These are phyloP conservation scores for Pelosia muscerda DNA, from an alignment of 2,888 invertebrate species.

Conservation along the genomic window DNA sequence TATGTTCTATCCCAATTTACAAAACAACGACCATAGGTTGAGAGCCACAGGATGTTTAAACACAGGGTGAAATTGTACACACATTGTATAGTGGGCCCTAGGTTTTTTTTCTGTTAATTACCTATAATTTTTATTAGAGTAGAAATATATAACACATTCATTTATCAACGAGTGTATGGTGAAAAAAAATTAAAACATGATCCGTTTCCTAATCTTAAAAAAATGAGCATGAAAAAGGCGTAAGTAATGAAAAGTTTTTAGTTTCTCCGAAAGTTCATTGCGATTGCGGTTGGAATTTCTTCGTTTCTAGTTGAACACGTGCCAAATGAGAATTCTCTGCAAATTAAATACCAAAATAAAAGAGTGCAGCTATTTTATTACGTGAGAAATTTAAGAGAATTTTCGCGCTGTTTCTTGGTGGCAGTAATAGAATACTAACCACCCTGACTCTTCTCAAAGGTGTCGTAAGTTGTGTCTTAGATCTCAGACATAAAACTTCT, in stretches of 20 bases:
- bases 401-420: neutral
- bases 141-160: no score
- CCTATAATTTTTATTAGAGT: no score
- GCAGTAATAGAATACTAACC: neutral
- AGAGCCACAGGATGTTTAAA: no score
- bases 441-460: neutral
- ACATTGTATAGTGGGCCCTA: no score
- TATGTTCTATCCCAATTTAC: no score
- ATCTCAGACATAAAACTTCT: neutral
- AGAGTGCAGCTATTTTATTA: conserved; percentile 41
- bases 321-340: conserved; percentile 63
- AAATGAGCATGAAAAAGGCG: conserved; percentile 22
- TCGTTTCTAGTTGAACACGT: conserved; percentile 50
- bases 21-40: no score
- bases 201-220: conserved; percentile 19
- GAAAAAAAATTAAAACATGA: conserved; percentile 25
- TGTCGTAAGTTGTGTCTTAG: neutral
- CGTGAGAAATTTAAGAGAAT: conserved; percentile 21
- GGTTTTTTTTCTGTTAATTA: no score
- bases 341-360: conserved; percentile 63
- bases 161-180: no score
- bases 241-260: conserved; percentile 46
- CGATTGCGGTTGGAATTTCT: conserved; percentile 48
- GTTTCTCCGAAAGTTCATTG: conserved; percentile 50
- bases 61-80: no score